These are phyloP conservation scores for Andrena haemorrhoa DNA, from an alignment of 2,888 invertebrate genomes.

Conservation along the genomic window DNA sequence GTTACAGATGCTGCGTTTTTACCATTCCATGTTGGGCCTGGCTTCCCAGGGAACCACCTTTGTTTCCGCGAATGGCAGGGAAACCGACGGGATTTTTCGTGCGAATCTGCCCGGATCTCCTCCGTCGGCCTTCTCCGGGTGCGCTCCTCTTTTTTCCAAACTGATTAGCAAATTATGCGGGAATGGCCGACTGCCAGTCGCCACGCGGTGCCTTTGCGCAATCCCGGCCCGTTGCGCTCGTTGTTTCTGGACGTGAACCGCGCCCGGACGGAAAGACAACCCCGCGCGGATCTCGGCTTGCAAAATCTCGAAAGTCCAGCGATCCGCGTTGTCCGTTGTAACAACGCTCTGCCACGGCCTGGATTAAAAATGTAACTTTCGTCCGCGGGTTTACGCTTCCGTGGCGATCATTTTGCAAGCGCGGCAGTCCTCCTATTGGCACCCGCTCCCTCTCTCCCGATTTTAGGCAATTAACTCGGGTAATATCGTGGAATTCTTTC, in stretches of 20 bases:
- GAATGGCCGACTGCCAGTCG: constrained; percentile 57
- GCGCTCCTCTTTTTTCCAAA: constrained; percentile 65
- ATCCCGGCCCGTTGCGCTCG: constrained; percentile 48
- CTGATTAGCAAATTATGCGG: constrained; percentile 75
- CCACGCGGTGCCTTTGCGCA: constrained; percentile 68
- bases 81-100: constrained; percentile 3
- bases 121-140: neutral
- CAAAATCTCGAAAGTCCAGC: constrained; percentile 80
- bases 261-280: constrained; percentile 49
- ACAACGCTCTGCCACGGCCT: constrained; percentile 60
- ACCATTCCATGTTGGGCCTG: neutral
- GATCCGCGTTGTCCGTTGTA: constrained; percentile 80
- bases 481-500: constrained; percentile 1
- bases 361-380: constrained; percentile 56
- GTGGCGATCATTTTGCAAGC: constrained; percentile 18
- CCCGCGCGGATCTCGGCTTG: constrained; percentile 74
- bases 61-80: constrained; percentile 19
- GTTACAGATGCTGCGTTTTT: constrained; percentile 1
- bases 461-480: neutral
- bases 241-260: constrained; percentile 42
- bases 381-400: constrained; percentile 46
- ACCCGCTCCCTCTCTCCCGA: neutral
- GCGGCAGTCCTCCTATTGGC: neutral
- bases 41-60: constrained; percentile 24
- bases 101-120: constrained; percentile 6